These are phyloP conservation scores for Ernsta delagoae DNA, from an alignment of 2,888 invertebrate genomes.

Conservation along the genomic window DNA sequence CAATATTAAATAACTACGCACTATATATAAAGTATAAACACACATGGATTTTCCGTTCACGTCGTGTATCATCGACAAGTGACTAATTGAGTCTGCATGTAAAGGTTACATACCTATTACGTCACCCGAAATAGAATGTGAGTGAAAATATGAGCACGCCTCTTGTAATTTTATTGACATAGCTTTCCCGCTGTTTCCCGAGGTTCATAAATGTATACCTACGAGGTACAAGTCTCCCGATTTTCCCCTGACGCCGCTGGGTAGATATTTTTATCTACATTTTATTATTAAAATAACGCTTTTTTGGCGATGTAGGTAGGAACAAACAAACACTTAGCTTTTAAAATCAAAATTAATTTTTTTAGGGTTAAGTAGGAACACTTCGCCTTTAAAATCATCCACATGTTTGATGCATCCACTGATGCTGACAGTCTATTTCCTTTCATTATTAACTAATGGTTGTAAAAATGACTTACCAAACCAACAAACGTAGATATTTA, in stretches of 20 bases:
- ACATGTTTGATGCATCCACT: no score
- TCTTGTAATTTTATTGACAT: conserved; percentile 6
- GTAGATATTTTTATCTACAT: not conserved
- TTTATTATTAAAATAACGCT: no score
- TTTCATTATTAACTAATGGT: no score
- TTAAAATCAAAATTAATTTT: no score
- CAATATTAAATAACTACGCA: no score
- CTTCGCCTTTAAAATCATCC: no score
- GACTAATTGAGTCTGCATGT: not conserved
- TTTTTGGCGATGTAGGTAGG: not conserved
- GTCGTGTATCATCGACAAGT: not conserved
- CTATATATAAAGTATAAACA: no score
- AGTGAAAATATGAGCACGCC: conserved; percentile 1
- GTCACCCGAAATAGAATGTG: not conserved
- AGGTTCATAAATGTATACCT: conserved; percentile 1
- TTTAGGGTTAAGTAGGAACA: no score
- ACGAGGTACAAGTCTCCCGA: not conserved
- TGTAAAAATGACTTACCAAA: no score
- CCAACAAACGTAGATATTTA: no score
- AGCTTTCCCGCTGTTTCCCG: not conserved
- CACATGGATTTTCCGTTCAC: not conserved
- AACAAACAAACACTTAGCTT: no score
- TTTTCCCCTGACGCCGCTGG: not conserved
- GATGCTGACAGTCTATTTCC: no score
- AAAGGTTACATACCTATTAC: not conserved